Percentiles rank a stretch among this genome's conserved stretches.
phyloP scores from a whole-genome alignment of 2,888 invertebrate genomes.

The Kryphioiulus occultus region DNA sequence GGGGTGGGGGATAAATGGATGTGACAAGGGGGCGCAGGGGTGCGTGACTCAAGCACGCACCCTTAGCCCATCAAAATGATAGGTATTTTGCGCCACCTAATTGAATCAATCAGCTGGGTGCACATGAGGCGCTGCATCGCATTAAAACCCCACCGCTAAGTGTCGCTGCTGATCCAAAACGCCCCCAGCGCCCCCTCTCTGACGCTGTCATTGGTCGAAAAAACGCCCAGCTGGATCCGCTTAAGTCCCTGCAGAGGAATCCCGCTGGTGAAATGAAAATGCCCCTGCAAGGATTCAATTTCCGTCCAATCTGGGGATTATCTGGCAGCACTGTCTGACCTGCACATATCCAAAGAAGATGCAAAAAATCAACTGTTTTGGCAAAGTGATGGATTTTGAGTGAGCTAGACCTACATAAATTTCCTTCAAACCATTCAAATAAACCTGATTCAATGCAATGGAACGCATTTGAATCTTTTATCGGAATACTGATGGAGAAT shows the following conservation, averaged over 20 bases:
- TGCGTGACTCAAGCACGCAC: not conserved
- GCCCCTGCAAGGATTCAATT: too few species aligned
- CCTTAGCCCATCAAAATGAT: not conserved
- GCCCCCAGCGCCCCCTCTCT: not conserved
- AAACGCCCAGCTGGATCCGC: not conserved
- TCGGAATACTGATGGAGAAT: not conserved
- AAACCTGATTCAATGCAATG: not conserved
- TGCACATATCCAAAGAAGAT: too few species aligned
- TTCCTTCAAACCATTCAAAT: not conserved
- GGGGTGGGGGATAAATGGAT: not conserved
- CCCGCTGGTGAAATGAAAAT: too few species aligned
- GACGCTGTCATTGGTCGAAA: not conserved
- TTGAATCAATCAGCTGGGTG: constrained; percentile 17
- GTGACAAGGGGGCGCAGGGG: not conserved
- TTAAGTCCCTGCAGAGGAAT: too few species aligned
- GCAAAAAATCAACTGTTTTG: too few species aligned
- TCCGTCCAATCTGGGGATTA: not conserved
- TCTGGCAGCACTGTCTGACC: too few species aligned
- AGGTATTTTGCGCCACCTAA: not conserved
- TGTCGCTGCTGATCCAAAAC: not conserved
- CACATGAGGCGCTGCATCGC: not conserved
- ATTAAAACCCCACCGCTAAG: not conserved
- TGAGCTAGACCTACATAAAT: not conserved
- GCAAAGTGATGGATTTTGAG: too few species aligned
- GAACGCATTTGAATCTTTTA: not conserved